Conservation (phyloP, 1,140 invertebrate genomes). For the Chrysopa pallens region DNA sequence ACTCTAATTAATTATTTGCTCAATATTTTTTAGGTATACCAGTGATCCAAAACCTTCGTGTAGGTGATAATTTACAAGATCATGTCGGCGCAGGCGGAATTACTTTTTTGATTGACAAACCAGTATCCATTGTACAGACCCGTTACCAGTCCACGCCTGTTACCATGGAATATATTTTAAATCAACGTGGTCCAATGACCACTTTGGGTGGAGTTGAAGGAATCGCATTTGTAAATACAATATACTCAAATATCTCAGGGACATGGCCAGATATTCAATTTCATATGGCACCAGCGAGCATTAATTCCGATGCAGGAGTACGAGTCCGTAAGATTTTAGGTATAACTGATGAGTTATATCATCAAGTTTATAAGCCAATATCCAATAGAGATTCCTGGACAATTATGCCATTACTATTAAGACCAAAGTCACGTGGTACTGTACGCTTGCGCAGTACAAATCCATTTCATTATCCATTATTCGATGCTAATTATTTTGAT, state of each 20-base stretch:
- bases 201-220: slow-evolving; percentile 70
- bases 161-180: slow-evolving; percentile 59
- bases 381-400: slow-evolving; percentile 63
- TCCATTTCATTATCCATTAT: slow-evolving; percentile 68
- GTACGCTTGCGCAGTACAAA: slow-evolving; percentile 54
- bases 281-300: slow-evolving; percentile 71
- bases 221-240: slow-evolving; percentile 67
- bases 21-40: slow-evolving; percentile 35
- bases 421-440: slow-evolving; percentile 63
- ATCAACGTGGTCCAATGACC: slow-evolving; percentile 66
- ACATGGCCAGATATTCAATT: slow-evolving; percentile 72
- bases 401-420: slow-evolving; percentile 60
- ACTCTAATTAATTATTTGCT: too few relatives aligned
- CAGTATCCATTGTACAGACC: slow-evolving; percentile 55
- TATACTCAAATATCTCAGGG: slow-evolving; percentile 50
- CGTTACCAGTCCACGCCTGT: slow-evolving; percentile 51
- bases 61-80: slow-evolving; percentile 63
- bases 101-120: slow-evolving; percentile 59
- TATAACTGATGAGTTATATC: slow-evolving; percentile 61
- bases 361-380: slow-evolving; percentile 58
- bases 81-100: slow-evolving; percentile 67
- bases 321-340: slow-evolving; percentile 62
- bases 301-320: slow-evolving; percentile 58
- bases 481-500: slow-evolving; percentile 78
- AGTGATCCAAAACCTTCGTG: slow-evolving; percentile 52